phyloP scores from a whole-genome alignment of 2,797 vertebrate genomes.

The Bradypodion ventrale region DNA sequence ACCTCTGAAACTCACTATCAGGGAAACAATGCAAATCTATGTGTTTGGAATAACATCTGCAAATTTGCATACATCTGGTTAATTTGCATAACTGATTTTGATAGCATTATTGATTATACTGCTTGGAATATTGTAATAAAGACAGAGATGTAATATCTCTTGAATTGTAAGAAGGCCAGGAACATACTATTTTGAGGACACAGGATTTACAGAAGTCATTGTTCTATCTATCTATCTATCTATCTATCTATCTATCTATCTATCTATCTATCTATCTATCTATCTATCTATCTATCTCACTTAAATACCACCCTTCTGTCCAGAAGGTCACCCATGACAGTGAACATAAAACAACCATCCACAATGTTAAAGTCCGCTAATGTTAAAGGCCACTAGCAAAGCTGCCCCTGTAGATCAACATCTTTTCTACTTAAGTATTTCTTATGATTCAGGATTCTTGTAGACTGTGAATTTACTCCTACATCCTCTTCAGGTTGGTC shows the following conservation, averaged over 20 bases:
- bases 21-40: background rate
- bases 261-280: constrained; percentile 9
- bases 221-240: too few relatives aligned
- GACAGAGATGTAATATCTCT: background rate
- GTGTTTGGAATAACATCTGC: constrained; percentile 15
- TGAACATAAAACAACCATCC: too few relatives aligned
- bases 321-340: too few relatives aligned
- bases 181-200: too few relatives aligned
- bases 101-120: constrained; percentile 17
- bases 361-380: too few relatives aligned
- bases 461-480: background rate
- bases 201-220: too few relatives aligned
- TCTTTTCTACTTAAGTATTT: background rate
- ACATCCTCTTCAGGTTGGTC: background rate
- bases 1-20: background rate
- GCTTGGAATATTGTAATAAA: constrained; percentile 4
- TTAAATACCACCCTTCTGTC: too few relatives aligned
- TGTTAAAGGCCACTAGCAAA: background rate
- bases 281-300: too few relatives aligned
- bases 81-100: constrained; percentile 18
- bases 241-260: too few relatives aligned
- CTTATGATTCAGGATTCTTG: background rate
- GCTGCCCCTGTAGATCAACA: background rate
- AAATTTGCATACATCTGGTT: constrained; percentile 24
- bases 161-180: background rate